Conservation (phyloP, 2,113 vertebrate species). For the Prunella fulvescens region DNA sequence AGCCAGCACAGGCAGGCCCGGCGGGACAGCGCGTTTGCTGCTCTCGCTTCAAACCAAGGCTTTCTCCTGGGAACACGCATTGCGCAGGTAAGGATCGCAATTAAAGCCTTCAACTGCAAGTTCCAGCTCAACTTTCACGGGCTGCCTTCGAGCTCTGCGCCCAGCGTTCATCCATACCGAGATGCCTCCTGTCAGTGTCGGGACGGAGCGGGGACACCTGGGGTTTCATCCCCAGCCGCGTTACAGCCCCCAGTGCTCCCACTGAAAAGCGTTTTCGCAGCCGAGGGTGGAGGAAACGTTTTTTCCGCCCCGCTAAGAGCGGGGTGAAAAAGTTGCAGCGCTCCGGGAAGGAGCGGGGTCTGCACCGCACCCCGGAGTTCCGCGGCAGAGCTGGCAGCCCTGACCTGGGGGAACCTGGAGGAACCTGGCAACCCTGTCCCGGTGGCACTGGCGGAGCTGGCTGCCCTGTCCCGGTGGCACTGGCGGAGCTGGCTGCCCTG, state of each 20-base stretch:
- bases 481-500: too few species aligned
- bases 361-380: neutral
- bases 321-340: neutral
- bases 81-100: neutral
- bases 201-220: neutral
- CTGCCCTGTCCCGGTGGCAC: neutral
- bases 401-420: accelerated
- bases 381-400: too few species aligned
- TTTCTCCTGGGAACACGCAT: neutral
- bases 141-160: neutral
- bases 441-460: neutral
- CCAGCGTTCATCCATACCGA: accelerated
- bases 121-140: neutral
- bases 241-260: neutral
- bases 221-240: accelerated
- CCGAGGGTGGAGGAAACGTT: accelerated
- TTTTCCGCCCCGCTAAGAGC: too few species aligned
- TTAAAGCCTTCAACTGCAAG: neutral
- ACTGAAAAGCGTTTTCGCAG: neutral
- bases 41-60: neutral
- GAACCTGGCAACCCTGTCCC: too few species aligned
- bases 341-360: neutral
- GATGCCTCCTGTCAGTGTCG: accelerated
- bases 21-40: neutral
- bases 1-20: neutral